Evolutionary conservation across 2,797 vertebrate genomes (phyloP).

Genomic region (Scolopax rusticola): DNA sequence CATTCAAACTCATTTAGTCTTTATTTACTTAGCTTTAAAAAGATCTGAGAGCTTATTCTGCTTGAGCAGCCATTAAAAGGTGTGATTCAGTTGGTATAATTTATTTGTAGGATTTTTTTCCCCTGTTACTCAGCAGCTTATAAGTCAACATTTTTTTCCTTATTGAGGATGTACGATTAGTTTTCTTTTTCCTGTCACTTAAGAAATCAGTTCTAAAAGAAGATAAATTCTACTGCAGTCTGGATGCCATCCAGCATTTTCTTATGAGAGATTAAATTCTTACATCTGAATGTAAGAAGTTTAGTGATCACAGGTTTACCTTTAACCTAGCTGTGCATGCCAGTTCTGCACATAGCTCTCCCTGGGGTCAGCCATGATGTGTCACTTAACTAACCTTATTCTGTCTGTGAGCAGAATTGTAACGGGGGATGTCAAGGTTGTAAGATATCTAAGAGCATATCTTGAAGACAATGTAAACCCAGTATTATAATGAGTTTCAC

Average conservation of each 20-base stretch:
- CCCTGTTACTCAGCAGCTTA: not conserved
- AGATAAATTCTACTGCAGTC: not conserved
- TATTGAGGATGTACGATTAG: not conserved
- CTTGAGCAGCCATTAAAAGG: not conserved
- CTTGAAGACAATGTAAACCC: not conserved
- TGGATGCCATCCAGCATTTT: not conserved
- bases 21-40: not conserved
- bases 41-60: not conserved
- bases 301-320: not conserved
- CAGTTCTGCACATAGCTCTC: not conserved
- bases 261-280: not conserved
- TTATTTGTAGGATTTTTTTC: not conserved
- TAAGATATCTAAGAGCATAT: not conserved
- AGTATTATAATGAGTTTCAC: not conserved
- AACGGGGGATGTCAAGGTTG: not conserved
- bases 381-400: conserved; percentile 2
- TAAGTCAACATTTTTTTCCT: not conserved
- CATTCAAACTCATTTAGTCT: not conserved
- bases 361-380: not conserved
- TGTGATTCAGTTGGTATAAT: not conserved
- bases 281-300: not conserved
- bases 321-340: not conserved
- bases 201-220: not conserved
- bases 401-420: not conserved
- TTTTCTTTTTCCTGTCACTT: not conserved